Base-by-base conservation (phyloP, 37 sponge, comb jelly and placozoan species). In the Diacarnus erythraeanus region DNA sequence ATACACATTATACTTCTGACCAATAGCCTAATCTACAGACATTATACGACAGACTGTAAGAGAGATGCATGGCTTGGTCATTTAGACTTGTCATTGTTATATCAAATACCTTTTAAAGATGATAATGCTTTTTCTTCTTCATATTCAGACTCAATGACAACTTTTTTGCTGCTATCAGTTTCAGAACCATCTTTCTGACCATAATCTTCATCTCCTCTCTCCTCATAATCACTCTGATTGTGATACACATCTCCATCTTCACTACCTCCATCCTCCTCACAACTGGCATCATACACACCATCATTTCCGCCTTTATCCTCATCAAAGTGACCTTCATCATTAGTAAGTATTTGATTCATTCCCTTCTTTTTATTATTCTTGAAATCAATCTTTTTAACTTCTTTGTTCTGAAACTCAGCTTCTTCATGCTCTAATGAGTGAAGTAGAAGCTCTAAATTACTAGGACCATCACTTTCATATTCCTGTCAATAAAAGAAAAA, bases 291-390 rank as follows among this genome's bases (percentile, higher is more conserved):
- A 20, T 27, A 59, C 15, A 3, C 72, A 38, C 60, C 33, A 38
- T 26, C 69, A 30, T 25, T 39, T 31, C 31, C 81, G 37, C 1
- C 70, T 41, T 35, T 61, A 20, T 42, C 70, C 54, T 6, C 80
- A 59, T 3, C 26, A 3, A 4, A 3, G 6, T 3, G 2, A 59
- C 18, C 2, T n/a, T 59, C 60, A 59, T 10, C 3, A n/a, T 59
- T 3, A 27, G 27, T 59, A 17, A 17, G 17, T 20, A 20, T 54
- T 3, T 27, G 23, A 10, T 59, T 3, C 23, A 59, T 59, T 3
- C 26, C 26, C 60, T 59, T 59, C 60, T 59, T 59, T 10, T 17
- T 3, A 59, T 27, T 4, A 27, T 59, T n/a, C n/a, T n/a, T n/a
- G n/a, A n/a, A n/a, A n/a, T n/a, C n/a, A n/a, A n/a, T n/a, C n/a